These are phyloP conservation scores for Drosophila austrosaltans DNA, from an alignment of 2,888 invertebrate species.

Conservation along the genomic window DNA sequence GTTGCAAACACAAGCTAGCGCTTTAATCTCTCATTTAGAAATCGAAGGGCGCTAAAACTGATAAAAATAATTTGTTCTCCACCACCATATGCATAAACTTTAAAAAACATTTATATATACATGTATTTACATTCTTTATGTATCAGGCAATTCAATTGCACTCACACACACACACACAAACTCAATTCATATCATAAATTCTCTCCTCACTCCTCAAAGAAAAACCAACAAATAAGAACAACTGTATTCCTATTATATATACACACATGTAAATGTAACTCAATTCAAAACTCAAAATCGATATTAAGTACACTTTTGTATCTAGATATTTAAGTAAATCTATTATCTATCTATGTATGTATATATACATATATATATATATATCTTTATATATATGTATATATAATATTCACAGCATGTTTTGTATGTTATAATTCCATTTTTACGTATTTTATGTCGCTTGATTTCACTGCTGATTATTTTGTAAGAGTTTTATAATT, in stretches of 20 bases:
- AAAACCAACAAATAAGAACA: constrained; percentile 50
- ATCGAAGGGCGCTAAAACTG: constrained; percentile 60
- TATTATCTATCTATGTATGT: constrained; percentile 1
- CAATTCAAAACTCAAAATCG: constrained; percentile 11
- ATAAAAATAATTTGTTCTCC: constrained; percentile 45
- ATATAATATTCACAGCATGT: constrained; percentile 7
- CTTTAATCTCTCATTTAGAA: constrained; percentile 53
- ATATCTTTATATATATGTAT: not conserved
- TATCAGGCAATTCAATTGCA: constrained; percentile 41
- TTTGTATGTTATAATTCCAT: constrained; percentile 11
- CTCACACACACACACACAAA: constrained; percentile 17
- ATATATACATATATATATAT: not conserved
- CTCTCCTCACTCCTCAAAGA: constrained; percentile 56
- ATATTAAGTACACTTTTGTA: constrained; percentile 11
- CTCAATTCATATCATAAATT: constrained; percentile 56
- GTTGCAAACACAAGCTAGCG: constrained; percentile 54
- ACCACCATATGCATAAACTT: constrained; percentile 34
- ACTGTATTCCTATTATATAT: constrained; percentile 71
- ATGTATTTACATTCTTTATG: constrained; percentile 16
- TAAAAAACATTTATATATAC: constrained; percentile 27
- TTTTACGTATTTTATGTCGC: constrained; percentile 1
- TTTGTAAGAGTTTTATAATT: constrained; percentile 3
- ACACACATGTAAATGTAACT: constrained; percentile 1
- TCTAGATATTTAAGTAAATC: not conserved
- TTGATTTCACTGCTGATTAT: constrained; percentile 4